Percentiles rank a stretch among this genome's conserved stretches.
Evolutionary conservation across 2,888 invertebrate genomes (phyloP).

Genomic region (Seira musarum): DNA sequence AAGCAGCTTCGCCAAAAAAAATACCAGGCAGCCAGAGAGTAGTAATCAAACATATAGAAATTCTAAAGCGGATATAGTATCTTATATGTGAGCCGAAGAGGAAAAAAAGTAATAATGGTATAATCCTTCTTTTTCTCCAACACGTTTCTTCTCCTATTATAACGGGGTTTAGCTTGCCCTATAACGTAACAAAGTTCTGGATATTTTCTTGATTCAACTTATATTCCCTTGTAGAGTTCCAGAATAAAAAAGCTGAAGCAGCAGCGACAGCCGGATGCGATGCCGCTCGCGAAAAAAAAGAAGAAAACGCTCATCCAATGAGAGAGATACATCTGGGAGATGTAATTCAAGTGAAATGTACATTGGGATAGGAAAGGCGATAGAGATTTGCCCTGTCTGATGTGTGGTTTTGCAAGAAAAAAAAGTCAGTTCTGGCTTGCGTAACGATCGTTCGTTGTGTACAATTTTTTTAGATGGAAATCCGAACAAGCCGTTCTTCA

Average conservation of each 20-base stretch:
- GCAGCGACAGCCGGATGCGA: slow-evolving; percentile 51
- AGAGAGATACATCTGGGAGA: slow-evolving; percentile 39
- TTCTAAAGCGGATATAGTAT: slow-evolving; percentile 20
- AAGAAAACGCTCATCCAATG: slow-evolving; percentile 15
- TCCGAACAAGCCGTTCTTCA: slow-evolving; percentile 1
- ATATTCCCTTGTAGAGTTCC: neutral
- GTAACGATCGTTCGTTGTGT: slow-evolving; percentile 38
- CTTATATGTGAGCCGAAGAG: neutral
- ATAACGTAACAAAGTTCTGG: neutral
- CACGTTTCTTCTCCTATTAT: too few species aligned
- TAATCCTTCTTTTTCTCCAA: slow-evolving; percentile 48
- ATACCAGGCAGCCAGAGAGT: slow-evolving; percentile 24
- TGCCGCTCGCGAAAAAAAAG: slow-evolving; percentile 45
- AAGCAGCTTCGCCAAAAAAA: too few species aligned
- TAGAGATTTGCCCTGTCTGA: neutral
- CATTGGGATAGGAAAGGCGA: neutral
- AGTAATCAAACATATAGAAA: slow-evolving; percentile 25
- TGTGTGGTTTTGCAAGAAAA: slow-evolving; percentile 34
- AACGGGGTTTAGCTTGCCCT: neutral
- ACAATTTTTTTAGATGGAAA: neutral
- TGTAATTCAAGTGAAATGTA: neutral
- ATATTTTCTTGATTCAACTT: neutral
- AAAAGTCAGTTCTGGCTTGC: slow-evolving; percentile 41
- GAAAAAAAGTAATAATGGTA: slow-evolving; percentile 47
- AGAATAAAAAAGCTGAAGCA: slow-evolving; percentile 11